Percentiles rank a stretch among this genome's conserved stretches.
phyloP scores from a whole-genome alignment of 2,797 vertebrate genomes.

The Tympanoctomys barrerae region DNA sequence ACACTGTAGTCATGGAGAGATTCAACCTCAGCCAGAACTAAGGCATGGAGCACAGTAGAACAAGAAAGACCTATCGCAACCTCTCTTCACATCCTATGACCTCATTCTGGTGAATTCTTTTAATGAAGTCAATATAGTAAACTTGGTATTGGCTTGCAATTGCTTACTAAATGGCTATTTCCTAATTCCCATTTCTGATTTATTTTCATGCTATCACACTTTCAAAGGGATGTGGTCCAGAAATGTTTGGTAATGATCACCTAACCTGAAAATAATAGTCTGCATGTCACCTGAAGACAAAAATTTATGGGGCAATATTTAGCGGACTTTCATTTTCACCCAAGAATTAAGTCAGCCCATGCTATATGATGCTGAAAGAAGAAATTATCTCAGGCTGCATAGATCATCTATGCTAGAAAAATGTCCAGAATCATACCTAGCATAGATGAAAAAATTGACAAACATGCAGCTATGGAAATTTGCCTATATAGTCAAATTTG shows the following conservation, averaged over 20 bases:
- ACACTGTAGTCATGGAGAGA: conserved; percentile 20
- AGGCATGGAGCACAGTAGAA: background rate
- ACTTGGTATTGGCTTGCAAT: conserved; percentile 26
- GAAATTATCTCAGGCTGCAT: conserved; percentile 28
- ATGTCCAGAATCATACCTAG: background rate
- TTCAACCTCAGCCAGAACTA: background rate
- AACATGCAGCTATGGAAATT: conserved; percentile 35
- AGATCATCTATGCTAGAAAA: conserved; percentile 52
- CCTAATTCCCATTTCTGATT: conserved; percentile 37
- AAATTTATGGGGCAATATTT: conserved; percentile 14
- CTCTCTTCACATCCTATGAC: background rate
- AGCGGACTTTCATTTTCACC: conserved; percentile 42
- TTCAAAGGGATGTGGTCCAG: background rate
- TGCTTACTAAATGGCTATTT: conserved; percentile 35
- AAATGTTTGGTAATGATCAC: conserved; percentile 53
- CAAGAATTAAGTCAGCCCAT: conserved; percentile 50
- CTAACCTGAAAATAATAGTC: conserved; percentile 46
- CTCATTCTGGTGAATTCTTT: background rate
- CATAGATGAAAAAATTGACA: background rate
- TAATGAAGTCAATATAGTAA: conserved; percentile 24
- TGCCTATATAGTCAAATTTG: background rate
- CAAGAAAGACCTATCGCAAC: background rate
- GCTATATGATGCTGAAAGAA: background rate
- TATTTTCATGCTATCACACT: conserved; percentile 23
- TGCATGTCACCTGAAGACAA: conserved; percentile 21